These are phyloP conservation scores for Andrena hattorfiana DNA, from an alignment of 2,888 invertebrate species.

Conservation along the genomic window DNA sequence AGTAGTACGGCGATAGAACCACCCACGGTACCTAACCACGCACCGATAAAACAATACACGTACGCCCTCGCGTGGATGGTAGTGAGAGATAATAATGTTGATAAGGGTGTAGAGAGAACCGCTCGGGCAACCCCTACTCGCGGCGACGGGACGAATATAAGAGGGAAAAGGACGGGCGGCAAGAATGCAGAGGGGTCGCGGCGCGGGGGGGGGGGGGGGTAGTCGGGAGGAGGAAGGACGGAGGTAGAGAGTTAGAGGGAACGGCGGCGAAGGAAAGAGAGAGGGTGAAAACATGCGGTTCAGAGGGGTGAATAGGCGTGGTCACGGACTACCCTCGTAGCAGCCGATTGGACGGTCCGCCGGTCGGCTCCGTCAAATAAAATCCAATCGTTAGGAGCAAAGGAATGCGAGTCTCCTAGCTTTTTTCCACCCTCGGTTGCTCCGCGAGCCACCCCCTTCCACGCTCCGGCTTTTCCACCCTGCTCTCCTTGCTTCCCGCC, in stretches of 20 bases:
- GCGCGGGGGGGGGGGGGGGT: too few relatives aligned
- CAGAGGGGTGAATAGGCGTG: constrained; percentile 80
- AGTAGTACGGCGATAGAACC: constrained; percentile 26
- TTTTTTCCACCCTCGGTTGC: constrained; percentile 78
- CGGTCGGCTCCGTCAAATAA: constrained; percentile 84
- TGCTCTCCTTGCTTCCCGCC: constrained; percentile 42
- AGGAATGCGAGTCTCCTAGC: constrained; percentile 82
- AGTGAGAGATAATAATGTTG: constrained; percentile 84
- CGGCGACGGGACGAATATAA: constrained; percentile 54
- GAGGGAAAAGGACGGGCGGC: constrained; percentile 50
- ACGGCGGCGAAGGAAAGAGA: not conserved
- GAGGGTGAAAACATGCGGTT: constrained; percentile 43
- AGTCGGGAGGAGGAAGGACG: constrained; percentile 45
- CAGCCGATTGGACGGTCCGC: constrained; percentile 80
- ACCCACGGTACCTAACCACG: constrained; percentile 45
- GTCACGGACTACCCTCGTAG: constrained; percentile 74
- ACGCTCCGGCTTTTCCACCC: constrained; percentile 26
- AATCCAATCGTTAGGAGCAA: constrained; percentile 84
- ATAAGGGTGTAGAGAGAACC: constrained; percentile 83
- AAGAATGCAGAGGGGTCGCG: constrained; percentile 32
- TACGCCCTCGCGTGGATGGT: constrained; percentile 44
- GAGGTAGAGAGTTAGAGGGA: constrained; percentile 35
- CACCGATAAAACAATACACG: constrained; percentile 48
- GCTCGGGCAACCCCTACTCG: constrained; percentile 71
- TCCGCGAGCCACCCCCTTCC: constrained; percentile 43